Evolutionary conservation across 2,888 invertebrate genomes (phyloP).

Genomic region (Conomelus anceps): DNA sequence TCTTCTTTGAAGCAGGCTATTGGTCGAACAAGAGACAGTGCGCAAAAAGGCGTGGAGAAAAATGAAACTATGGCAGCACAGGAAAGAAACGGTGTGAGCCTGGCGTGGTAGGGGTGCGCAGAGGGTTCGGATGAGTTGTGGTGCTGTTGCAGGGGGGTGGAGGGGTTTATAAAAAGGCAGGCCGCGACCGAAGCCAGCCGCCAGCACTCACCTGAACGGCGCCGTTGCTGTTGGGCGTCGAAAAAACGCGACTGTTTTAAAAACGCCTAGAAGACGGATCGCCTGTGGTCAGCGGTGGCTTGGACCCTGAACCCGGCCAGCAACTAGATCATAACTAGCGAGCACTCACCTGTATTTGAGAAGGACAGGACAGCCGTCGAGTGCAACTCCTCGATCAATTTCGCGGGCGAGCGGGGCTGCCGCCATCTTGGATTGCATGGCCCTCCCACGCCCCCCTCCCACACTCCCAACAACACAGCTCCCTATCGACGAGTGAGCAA

Average conservation of each 20-base stretch:
- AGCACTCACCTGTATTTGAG: slow-evolving; percentile 4
- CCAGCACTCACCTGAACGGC: not conserved
- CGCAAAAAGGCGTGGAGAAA: not conserved
- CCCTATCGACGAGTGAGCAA: not conserved
- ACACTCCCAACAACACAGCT: not conserved
- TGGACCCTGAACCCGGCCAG: not conserved
- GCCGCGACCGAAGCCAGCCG: not conserved
- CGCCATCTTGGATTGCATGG: slow-evolving; percentile 1
- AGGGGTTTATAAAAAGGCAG: not conserved
- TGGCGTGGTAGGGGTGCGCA: not conserved
- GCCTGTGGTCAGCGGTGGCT: not conserved
- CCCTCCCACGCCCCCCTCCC: not conserved
- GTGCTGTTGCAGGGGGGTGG: not conserved
- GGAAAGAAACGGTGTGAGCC: not conserved
- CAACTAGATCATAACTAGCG: not conserved
- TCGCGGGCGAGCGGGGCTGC: not conserved
- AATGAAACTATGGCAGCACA: not conserved
- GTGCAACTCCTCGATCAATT: slow-evolving; percentile 7
- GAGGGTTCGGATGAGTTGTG: not conserved
- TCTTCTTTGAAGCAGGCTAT: not conserved
- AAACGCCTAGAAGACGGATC: not conserved
- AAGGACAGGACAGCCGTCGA: slow-evolving; percentile 6
- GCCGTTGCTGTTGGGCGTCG: not conserved
- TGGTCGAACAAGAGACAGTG: not conserved
- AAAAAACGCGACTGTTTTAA: not conserved